Evolutionary conservation across 1,140 invertebrate species (phyloP), one percentile per base, ranked within the genome.

Genomic region (Homarus americanus): DNA sequence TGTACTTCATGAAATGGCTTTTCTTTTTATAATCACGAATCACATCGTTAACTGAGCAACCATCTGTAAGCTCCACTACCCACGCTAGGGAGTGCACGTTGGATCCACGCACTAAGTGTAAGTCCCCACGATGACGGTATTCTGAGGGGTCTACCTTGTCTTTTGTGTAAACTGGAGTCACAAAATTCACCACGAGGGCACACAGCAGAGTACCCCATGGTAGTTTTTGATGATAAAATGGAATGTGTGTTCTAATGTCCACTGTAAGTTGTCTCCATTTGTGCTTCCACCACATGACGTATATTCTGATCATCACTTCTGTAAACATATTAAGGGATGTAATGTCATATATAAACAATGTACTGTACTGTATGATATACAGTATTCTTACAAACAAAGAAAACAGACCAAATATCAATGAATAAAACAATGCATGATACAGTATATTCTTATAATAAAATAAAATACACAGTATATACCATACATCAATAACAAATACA

Each of bases 11-110:
- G 36, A 24, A 17, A 34, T 63, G 49, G 34, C 20, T 69, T 36
- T 2, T 63, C 38, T 40, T 83, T 40, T 34, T 63, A 69, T 41
- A 58, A 20, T 69, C 28, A 76, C 38, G 28, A 24, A 69, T 53
- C 17, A 75, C n/a, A 5, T 72, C 32, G 3, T 36, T 63, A 20
- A 38, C 12, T 36, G 28, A 12, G 36, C 91, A 92, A 9, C 44
- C 36, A 0, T 89, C 66, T 15, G 24, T 1, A 12, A 84, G 17
- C 34, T 92, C 73, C 0, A 92, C 53, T 5, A 85, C 82, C 91
- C 91, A 92, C 2, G 91, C 91, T 28, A 92, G 63, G n/a, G 91
- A 92, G 58, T 88, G 80, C 1, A 92, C 75, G 20, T 79, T 72
- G 9, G 40, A n/a, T 5, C 80, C 91, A 1, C 91, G 79, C 5